Evolutionary conservation across 2,888 invertebrate genomes (phyloP), one percentile per base, ranked within the genome.

Genomic region (Agrotis puta): DNA sequence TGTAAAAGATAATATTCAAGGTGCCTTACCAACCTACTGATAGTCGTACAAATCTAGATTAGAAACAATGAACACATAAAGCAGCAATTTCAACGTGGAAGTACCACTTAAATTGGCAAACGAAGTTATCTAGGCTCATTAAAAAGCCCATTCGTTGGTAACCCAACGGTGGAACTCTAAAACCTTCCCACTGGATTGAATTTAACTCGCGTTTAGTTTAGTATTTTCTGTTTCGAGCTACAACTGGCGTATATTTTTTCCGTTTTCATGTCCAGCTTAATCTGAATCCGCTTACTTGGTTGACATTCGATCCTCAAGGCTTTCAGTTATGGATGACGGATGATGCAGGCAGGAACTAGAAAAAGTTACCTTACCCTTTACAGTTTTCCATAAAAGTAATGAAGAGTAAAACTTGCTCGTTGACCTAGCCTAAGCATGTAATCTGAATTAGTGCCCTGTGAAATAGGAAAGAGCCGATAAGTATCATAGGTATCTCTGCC

Each of bases 141-240:
- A 69, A 77, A 69, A 70, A 22, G 48, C 48, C 24, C 48, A 54
- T 76, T n/a, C 20, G 50, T 33, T 54, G 48, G 54, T 50, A 56
- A 43, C 69, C 56, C 50, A 61, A 61, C 33, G 20, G 20, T 24
- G 50, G 11, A 77, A 61, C 56, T 61, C 24, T 27, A 9, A 51
- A 67, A 67, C n/a, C 58, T 45, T 45, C n/a, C 33, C 22, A 72
- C 45, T 5, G 47, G 56, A 74, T 61, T 56, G 13, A 77, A 77
- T 56, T 61, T 33, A 61, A 70, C 48, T 56, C 50, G n/a, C 24
- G 43, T 61, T 47, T 61, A 56, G 18, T 56, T 39, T 11, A 61
- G 20, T 39, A 39, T 70, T 50, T 50, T 50, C 43, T 33, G n/a
- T 59, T 68, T 50, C 16, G n/a, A 22, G 16, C 2, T 9, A 16